Conservation (phyloP, 2,113 vertebrate species). For the Micromys minutus region DNA sequence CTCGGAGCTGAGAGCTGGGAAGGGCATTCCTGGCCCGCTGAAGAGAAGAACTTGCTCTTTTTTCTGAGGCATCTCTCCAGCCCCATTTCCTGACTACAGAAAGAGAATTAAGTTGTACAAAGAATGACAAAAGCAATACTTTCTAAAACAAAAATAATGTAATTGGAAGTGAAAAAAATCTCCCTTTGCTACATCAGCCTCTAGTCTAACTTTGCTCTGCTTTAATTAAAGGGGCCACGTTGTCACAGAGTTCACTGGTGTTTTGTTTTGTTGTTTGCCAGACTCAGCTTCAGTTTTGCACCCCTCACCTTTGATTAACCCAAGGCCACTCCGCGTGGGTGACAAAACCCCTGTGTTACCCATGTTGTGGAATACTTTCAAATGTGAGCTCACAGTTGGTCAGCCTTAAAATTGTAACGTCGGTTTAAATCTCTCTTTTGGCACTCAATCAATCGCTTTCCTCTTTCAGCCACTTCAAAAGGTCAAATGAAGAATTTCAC, state of each 20-base stretch:
- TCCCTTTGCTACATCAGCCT: background rate
- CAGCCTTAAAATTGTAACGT: constrained; percentile 78
- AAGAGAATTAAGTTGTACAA: background rate
- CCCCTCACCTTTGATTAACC: constrained; percentile 12
- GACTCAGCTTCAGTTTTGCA: background rate
- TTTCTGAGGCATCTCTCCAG: background rate
- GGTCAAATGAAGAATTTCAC: constrained; percentile 75
- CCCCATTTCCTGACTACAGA: background rate
- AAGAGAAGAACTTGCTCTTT: background rate
- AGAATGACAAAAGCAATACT: background rate
- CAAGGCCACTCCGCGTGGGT: background rate
- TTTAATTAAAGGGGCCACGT: background rate
- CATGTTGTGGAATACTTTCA: constrained; percentile 43
- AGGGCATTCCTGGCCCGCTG: too few relatives aligned
- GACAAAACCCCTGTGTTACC: constrained; percentile 31
- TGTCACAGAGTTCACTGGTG: constrained; percentile 7
- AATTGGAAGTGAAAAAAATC: constrained; percentile 1
- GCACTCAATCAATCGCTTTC: constrained; percentile 74
- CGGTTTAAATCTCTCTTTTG: constrained; percentile 70
- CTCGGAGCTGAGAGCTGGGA: background rate
- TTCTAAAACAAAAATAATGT: background rate
- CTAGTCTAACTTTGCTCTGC: constrained; percentile 12
- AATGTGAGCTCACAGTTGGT: constrained; percentile 64
- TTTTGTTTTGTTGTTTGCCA: background rate
- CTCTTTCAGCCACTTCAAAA: constrained; percentile 76